Evolutionary conservation across 2,888 invertebrate species (phyloP).

Genomic region (Troglohyphantes excavatus): DNA sequence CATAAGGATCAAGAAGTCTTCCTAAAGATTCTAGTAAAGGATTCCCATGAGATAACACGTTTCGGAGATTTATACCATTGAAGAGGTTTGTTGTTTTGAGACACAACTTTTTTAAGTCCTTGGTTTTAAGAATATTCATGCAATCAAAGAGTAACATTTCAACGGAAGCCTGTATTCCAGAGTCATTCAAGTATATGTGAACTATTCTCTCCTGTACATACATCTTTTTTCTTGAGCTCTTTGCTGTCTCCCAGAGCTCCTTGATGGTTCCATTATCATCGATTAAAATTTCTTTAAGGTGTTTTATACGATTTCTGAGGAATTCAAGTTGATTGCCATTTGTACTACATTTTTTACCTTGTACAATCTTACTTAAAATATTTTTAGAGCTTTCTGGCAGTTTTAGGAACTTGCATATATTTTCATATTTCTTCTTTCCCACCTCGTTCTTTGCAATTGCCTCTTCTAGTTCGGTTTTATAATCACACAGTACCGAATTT

Average conservation of each 20-base stretch:
- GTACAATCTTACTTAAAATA: constrained; percentile 16
- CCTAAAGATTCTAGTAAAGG: constrained; percentile 51
- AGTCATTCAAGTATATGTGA: constrained; percentile 19
- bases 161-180: constrained; percentile 20
- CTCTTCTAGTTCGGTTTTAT: neutral
- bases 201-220: constrained; percentile 30
- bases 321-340: constrained; percentile 7
- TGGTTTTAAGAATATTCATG: constrained; percentile 41
- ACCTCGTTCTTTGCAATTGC: neutral
- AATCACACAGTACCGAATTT: neutral
- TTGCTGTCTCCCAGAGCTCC: constrained; percentile 18
- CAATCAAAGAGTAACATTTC: constrained; percentile 61
- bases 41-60: constrained; percentile 56
- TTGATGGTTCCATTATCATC: constrained; percentile 22
- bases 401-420: constrained; percentile 23
- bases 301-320: constrained; percentile 13
- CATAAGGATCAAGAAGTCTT: constrained; percentile 44
- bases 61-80: constrained; percentile 45
- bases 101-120: constrained; percentile 24
- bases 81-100: constrained; percentile 41
- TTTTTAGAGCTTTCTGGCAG: neutral
- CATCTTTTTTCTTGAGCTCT: neutral
- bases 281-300: constrained; percentile 38
- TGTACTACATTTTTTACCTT: neutral
- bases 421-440: neutral